Evolutionary conservation across 2,888 invertebrate species (phyloP), one percentile per base, ranked within the genome.

Genomic region (Leistus spinibarbis): DNA sequence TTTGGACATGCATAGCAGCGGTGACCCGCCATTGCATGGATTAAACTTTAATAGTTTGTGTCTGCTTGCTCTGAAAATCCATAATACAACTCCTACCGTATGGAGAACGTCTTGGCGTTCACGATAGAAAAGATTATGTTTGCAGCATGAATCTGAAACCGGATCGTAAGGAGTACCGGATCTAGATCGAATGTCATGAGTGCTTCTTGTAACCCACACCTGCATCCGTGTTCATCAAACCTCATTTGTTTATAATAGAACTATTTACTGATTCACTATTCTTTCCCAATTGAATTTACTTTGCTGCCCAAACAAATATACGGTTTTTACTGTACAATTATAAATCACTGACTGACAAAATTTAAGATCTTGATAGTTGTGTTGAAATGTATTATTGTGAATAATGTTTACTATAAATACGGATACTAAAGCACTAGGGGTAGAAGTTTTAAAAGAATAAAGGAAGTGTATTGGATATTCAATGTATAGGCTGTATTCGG

Each of bases 1-100:
- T 57, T 56, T 69, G 24, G 60, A 40, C 69, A 68, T 24, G 22
- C 57, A 68, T 24, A 64, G 64, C 17, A 9, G 16, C 54, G 9
- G 22, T 9, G 13, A 56, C 22, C 54, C 4, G 67, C 19, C 54
- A 54, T 54, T 67, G 54, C 23, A 54, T 67, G 54, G 67, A 67
- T 40, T 53, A 24, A 23, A 22, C 22, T 22, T 67, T 40, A 67
- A 54, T 54, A 67, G 54, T 67, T 54, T 22, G 16, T 54, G 9
- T 20, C 20, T 20, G 5, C 54, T 54, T 23, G 54, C 20, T 54
- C n/a, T 9, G 1, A 54, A 67, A 67, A 54, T 54, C 22, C 23
- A 54, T 40, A 2, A 16, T 4, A 0, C 54, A n/a, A n/a, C n/a
- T n/a, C n/a, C n/a, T 40, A 4, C 40, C 13, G 40, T 7, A 7